Evolutionary conservation across 2,888 invertebrate genomes (phyloP), one percentile per base, ranked within the genome.

Genomic region (Asteroscopus sphinx): DNA sequence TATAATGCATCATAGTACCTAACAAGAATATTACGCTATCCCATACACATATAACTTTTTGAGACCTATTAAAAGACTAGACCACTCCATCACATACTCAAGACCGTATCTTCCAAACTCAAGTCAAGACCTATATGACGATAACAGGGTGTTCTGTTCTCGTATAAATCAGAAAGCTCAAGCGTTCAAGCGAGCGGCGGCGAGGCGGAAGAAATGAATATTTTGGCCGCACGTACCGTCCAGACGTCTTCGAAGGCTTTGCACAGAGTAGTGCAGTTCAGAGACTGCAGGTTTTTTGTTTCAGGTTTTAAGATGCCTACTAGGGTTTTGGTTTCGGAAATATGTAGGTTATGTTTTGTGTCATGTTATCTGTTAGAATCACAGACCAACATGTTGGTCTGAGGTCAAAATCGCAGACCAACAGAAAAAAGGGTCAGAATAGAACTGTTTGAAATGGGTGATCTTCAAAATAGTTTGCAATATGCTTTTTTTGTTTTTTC

Each of bases 201-300:
- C 68, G 82, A 53, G 37, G 53, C 80, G 84, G 79, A 83, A 85
- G 83, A 89, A 90, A 90, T 88, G 88, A 89, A 89, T 89, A 88
- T 89, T 90, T 86, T 80, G 86, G 83, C 80, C 81, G 79, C 81
- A 79, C 78, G 79, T 72, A 76, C 77, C 73, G 47, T 64, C 57
- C 74, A 76, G 71, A 71, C 72, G 76, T 78, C 82, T 85, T 82
- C 76, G 66, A 78, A 80, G 65, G 47, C 42, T 58, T 37, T 35
- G n/a, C 39, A 60, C 55, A 68, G 68, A 65, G 70, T 44, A 68
- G 15, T 33, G 7, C 6, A 1, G 7, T 0, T 17, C 33, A 58
- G 70, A 69, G 58, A 11, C 0, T 16, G 7, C 28, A 0, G 0
- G 1, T 35, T 13, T 25, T 13, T 36, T 36, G 16, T 41, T 16